Evolutionary conservation across 2,888 invertebrate genomes (phyloP).

Genomic region (Incurvaria masculella): DNA sequence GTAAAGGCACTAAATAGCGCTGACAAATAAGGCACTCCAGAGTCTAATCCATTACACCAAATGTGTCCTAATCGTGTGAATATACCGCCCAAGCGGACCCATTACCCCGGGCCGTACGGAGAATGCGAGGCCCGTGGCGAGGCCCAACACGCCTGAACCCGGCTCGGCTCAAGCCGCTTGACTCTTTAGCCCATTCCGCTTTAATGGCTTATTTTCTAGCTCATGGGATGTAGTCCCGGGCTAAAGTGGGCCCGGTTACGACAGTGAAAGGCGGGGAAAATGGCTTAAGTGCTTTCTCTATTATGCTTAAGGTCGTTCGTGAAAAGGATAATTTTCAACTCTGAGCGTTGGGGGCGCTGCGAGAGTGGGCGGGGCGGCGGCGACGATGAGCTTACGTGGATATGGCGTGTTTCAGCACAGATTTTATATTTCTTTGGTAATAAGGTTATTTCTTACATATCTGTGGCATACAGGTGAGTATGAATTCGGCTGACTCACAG

Average conservation of each 20-base stretch:
- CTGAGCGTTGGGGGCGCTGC: slow-evolving; percentile 16
- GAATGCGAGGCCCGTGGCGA: not conserved
- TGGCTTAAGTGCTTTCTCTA: slow-evolving; percentile 59
- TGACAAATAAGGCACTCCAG: not conserved
- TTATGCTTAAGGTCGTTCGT: slow-evolving; percentile 56
- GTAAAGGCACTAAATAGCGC: too few relatives aligned
- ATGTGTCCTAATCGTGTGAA: slow-evolving; percentile 52
- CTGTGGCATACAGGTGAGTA: too few relatives aligned
- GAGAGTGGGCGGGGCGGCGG: not conserved
- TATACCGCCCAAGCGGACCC: slow-evolving; percentile 49
- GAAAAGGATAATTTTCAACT: slow-evolving; percentile 58
- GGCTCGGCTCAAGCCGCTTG: slow-evolving; percentile 20
- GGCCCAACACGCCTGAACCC: not conserved
- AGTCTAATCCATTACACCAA: slow-evolving; percentile 43
- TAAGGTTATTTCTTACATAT: too few relatives aligned
- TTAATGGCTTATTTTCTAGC: slow-evolving; percentile 56
- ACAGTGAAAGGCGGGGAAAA: slow-evolving; percentile 57
- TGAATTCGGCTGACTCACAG: too few relatives aligned
- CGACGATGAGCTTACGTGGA: not conserved
- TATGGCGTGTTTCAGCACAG: not conserved
- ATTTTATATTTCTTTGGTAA: too few relatives aligned
- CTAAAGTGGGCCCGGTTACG: slow-evolving; percentile 51
- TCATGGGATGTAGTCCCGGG: slow-evolving; percentile 46
- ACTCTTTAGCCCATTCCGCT: slow-evolving; percentile 34
- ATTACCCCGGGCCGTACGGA: slow-evolving; percentile 27